phyloP scores from a whole-genome alignment of 1,140 invertebrate genomes.

The Heliothis virescens region DNA sequence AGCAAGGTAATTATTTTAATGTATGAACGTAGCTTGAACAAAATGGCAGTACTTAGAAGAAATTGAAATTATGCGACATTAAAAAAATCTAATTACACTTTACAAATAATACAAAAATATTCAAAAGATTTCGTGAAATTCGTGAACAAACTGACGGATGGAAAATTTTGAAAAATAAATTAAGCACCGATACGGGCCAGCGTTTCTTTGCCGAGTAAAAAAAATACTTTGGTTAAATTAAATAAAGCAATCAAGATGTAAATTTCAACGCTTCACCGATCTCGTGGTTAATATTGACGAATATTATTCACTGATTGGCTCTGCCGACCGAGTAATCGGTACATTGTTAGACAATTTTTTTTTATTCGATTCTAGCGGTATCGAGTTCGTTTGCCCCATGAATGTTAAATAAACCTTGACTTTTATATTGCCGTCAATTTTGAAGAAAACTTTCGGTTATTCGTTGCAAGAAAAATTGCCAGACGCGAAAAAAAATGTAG shows the following conservation, averaged over 20 bases:
- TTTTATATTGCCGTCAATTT: conserved; percentile 53
- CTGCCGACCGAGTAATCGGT: conserved; percentile 64
- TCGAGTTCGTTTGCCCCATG: conserved; percentile 68
- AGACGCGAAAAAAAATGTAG: too few species aligned
- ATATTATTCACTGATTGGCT: conserved; percentile 62
- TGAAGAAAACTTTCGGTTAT: conserved; percentile 60
- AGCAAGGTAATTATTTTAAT: conserved; percentile 4
- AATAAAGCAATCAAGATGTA: conserved; percentile 71
- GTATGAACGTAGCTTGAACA: neutral
- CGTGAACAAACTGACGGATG: conserved; percentile 26
- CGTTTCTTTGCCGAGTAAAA: conserved; percentile 53
- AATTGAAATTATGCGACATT: neutral
- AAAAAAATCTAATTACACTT: conserved; percentile 27
- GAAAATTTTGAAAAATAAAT: conserved; percentile 55
- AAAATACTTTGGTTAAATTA: conserved; percentile 67
- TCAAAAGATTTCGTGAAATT: conserved; percentile 55
- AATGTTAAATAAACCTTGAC: conserved; percentile 57
- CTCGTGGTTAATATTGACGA: conserved; percentile 57
- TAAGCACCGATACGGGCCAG: conserved; percentile 45
- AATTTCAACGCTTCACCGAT: conserved; percentile 60
- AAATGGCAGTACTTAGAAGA: neutral
- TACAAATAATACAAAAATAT: conserved; percentile 27
- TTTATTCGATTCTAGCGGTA: conserved; percentile 66
- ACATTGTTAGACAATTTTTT: conserved; percentile 62
- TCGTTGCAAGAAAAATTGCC: too few species aligned